Evolutionary conservation across 2,888 invertebrate genomes (phyloP), one percentile per base, ranked within the genome.

Genomic region (Tryphoninae sp.): DNA sequence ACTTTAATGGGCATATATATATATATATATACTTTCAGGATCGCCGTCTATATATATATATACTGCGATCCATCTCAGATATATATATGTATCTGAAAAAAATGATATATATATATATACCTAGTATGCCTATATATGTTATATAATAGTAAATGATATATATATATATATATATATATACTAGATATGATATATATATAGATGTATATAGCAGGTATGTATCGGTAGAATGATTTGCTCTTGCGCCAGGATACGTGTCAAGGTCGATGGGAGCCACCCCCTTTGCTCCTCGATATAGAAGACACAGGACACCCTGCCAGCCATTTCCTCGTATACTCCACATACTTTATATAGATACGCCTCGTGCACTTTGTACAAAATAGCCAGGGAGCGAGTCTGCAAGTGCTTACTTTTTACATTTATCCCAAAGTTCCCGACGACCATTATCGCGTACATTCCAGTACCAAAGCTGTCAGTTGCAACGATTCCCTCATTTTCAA

Each of bases 201-300:
- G 1, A 13, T 4, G 13, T 45, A 45, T 45, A 45, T 9, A 45
- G 13, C 45, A 13, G 13, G 2, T 45, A 45, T 45, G 13, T 45
- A 45, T 45, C 1, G 3, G 23, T 26, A 40, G 9, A 59, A 9
- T 33, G 33, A 7, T 26, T 22, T 53, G 64, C 64, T 55, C 40
- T 64, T 55, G 64, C 58, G 33, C 26, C 75, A 58, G 75, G 75
- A 75, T 75, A 75, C 53, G 59, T 65, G 75, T 75, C 75, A 75
- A 75, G 75, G 75, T 75, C 75, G 75, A 26, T 13, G 3, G 11
- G 55, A 58, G 42, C 53, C 64, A 53, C 73, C 53, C 73, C 40
- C 62, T 74, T 74, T 45, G 22, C 74, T 26, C 53, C 19, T 23
- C 26, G 7, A 33, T 62, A 55, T 40, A 23, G 40, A 64, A 42